A percentile compares a stretch with the other conserved stretches of the same genome.
These are phyloP conservation scores for Trachymyrmex cornetzi DNA, from an alignment of 1,140 invertebrate genomes.

Conservation along the genomic window DNA sequence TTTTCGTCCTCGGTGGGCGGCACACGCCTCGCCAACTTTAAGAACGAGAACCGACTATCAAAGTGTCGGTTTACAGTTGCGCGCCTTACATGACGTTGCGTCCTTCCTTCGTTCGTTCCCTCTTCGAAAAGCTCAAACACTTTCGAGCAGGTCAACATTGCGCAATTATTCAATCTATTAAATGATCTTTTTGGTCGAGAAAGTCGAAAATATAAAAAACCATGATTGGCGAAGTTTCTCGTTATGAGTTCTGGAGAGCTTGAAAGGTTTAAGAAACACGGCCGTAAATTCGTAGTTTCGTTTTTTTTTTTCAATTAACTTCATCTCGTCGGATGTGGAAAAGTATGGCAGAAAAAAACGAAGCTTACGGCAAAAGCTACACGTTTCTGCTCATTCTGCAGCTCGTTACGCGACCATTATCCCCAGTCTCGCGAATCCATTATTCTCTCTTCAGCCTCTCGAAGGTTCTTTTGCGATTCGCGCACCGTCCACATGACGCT, in stretches of 20 bases:
- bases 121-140: conserved; percentile 8
- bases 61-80: conserved; percentile 75
- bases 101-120: conserved; percentile 42
- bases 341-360: conserved; percentile 27
- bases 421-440: conserved; percentile 67
- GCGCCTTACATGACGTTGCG: conserved; percentile 61
- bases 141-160: conserved; percentile 17
- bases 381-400: conserved; percentile 57
- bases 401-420: conserved; percentile 75
- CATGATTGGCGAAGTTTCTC: conserved; percentile 39
- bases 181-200: neutral
- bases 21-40: conserved; percentile 61
- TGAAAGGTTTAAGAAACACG: conserved; percentile 4
- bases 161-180: conserved; percentile 40
- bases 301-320: conserved; percentile 65
- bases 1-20: conserved; percentile 77
- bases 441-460: conserved; percentile 69
- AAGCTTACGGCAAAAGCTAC: conserved; percentile 55
- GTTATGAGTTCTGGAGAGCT: neutral
- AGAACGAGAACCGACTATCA: conserved; percentile 67
- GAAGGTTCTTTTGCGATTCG: conserved; percentile 63
- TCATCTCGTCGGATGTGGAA: conserved; percentile 41
- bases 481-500: conserved; percentile 72
- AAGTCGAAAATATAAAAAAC: conserved; percentile 4
- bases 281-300: conserved; percentile 37